Base-by-base conservation (phyloP, 2,113 vertebrate genomes). In the Brachionichthys hirsutus region DNA sequence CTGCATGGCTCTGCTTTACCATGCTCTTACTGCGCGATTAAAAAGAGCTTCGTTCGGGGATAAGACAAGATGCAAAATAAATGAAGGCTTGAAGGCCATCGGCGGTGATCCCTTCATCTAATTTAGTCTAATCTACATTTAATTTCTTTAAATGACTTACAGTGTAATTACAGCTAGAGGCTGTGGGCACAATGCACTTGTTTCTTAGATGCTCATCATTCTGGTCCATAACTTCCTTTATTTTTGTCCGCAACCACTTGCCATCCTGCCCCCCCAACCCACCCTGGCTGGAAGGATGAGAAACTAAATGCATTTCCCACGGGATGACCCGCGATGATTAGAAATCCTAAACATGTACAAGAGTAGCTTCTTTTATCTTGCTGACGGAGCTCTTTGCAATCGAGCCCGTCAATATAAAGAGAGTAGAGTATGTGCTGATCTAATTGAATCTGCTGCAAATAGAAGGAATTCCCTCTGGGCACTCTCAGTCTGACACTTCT, bases 361-460 rank as follows among this genome's bases (percentile, higher is more conserved):
- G 17, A 64, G n/a, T 1, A 30, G 19, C 61, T 47, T 61, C 18
- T 40, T 66, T 57, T 49, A 18, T 65, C 34, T 41, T 44, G 20
- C 70, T 49, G 52, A 54, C 49, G 13, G 48, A 0, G 46, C 40
- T n/a, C 22, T 22, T 22, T 46, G 48, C 15, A 50, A 52, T 76
- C 57, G 18, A 36, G 45, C 20, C 30, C 3, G 4, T 54, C 44
- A 48, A 40, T 59, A 52, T 64, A 54, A 62, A 77, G 67, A 77
- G 52, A 72, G 67, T 64, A 62, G n/a, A 44, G 17, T 72, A 73
- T 80, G 44, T 47, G 36, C 42, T 70, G 52, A 78, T 83, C 58
- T 76, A 55, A 80, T 85, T 80, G 62, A 82, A 77, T 75, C 54
- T 81, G 73, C 62, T 64, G 42, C 73, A 77, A 75, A 83, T 58